Evolutionary conservation across 1,140 invertebrate species (phyloP).

Genomic region (Hetaerina americana): DNA sequence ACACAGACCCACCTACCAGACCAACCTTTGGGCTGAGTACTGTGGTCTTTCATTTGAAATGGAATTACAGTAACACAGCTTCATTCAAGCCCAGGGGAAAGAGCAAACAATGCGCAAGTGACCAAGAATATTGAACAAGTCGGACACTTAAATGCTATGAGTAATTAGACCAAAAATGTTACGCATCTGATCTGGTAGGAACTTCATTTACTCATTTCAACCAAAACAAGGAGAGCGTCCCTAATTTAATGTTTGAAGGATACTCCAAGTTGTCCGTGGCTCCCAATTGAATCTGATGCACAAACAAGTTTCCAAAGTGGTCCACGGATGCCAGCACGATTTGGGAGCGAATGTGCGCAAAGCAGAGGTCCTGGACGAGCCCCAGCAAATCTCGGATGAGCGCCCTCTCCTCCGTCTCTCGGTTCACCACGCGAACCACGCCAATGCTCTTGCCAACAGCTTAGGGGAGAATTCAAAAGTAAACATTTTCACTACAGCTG

Average conservation of each 20-base stretch:
- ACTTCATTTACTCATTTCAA: too few relatives aligned
- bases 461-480: slow-evolving; percentile 20
- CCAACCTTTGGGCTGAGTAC: too few relatives aligned
- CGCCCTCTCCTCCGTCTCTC: slow-evolving; percentile 54
- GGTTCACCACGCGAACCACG: slow-evolving; percentile 68
- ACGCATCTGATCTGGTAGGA: too few relatives aligned
- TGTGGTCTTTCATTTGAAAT: too few relatives aligned
- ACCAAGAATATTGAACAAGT: too few relatives aligned
- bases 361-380: slow-evolving; percentile 74
- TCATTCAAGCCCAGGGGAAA: too few relatives aligned
- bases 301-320: slow-evolving; percentile 62
- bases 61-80: too few relatives aligned
- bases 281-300: slow-evolving; percentile 58
- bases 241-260: slow-evolving; percentile 21
- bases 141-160: too few relatives aligned
- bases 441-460: slow-evolving; percentile 52
- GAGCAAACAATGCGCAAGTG: too few relatives aligned
- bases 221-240: too few relatives aligned
- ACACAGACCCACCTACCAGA: too few relatives aligned
- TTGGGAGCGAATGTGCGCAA: slow-evolving; percentile 64
- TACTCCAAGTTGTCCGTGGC: slow-evolving; percentile 26
- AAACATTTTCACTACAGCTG: slow-evolving; percentile 2
- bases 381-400: slow-evolving; percentile 79
- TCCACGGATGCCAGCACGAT: slow-evolving; percentile 77
- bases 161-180: too few relatives aligned